Evolutionary conservation across 1,140 invertebrate species (phyloP).

Genomic region (Pachyrhynchus sulphureomaculatus): DNA sequence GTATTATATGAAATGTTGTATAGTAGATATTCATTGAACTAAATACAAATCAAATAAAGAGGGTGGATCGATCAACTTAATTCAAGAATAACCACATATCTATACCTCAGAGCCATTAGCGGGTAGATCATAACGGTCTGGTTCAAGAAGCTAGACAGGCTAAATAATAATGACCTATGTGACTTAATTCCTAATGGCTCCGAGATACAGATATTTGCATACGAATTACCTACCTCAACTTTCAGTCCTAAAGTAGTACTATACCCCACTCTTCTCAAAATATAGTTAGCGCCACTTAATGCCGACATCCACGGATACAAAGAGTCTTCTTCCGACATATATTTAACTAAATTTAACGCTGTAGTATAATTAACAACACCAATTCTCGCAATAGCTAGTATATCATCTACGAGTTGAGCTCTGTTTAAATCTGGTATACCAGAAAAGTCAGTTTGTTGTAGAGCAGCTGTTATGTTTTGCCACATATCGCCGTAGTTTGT

Average conservation of each 20-base stretch:
- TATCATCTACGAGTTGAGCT: constrained; percentile 79
- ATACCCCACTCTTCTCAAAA: constrained; percentile 44
- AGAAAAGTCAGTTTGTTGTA: constrained; percentile 55
- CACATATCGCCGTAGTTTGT: constrained; percentile 78
- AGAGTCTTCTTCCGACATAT: constrained; percentile 61
- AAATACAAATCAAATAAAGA: no score
- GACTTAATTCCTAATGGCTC: no score
- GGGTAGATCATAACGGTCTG: no score
- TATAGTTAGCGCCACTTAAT: constrained; percentile 56
- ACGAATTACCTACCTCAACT: no score
- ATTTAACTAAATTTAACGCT: constrained; percentile 59
- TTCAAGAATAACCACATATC: no score
- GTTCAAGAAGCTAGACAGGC: no score
- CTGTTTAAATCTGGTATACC: constrained; percentile 70
- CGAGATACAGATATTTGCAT: no score
- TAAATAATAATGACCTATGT: no score
- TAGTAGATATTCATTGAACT: no score
- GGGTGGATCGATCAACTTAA: no score
- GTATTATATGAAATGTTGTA: no score
- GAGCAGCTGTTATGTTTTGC: constrained; percentile 58
- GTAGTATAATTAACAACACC: constrained; percentile 50
- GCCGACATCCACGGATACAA: constrained; percentile 68
- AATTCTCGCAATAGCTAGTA: constrained; percentile 62
- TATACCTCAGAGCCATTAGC: no score
- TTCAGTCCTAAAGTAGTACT: neutral